Conservation (phyloP, 1,140 invertebrate genomes). For the Maniola jurtina region DNA sequence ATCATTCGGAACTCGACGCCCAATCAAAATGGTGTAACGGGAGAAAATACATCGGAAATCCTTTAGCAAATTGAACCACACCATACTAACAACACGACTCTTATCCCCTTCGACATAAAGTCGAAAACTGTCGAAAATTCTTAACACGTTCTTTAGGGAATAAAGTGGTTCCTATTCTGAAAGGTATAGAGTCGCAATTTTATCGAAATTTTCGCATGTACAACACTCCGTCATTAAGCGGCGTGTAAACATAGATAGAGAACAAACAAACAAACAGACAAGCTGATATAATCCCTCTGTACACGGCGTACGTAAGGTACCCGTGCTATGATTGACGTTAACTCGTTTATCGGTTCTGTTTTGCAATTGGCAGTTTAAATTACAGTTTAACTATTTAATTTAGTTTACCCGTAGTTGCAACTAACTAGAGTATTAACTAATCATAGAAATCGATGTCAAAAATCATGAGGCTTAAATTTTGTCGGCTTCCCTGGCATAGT, state of each 20-base stretch:
- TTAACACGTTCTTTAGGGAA: not conserved
- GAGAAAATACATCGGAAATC: constrained; percentile 23
- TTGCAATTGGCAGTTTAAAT: constrained; percentile 5
- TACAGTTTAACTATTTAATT: not conserved
- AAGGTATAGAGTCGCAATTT: constrained; percentile 3
- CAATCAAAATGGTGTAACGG: constrained; percentile 36
- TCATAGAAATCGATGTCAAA: too few relatives aligned
- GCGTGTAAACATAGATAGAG: constrained; percentile 46
- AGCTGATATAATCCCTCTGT: constrained; percentile 51
- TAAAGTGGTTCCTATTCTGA: constrained; percentile 1
- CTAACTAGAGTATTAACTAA: too few relatives aligned
- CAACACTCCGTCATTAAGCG: constrained; percentile 44
- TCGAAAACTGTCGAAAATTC: constrained; percentile 28
- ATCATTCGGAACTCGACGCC: constrained; percentile 29
- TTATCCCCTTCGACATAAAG: constrained; percentile 7
- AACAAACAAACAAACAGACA: constrained; percentile 50
- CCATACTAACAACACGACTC: not conserved
- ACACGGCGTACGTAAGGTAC: constrained; percentile 26
- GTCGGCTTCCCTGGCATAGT: too few relatives aligned
- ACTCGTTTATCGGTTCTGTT: constrained; percentile 13
- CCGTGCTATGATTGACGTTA: constrained; percentile 30
- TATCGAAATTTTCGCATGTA: constrained; percentile 7
- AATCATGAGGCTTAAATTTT: too few relatives aligned
- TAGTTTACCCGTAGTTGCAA: not conserved
- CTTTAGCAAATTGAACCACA: constrained; percentile 25